Base-by-base conservation (phyloP, 2,888 invertebrate species). In the Aphodius sticticus region DNA sequence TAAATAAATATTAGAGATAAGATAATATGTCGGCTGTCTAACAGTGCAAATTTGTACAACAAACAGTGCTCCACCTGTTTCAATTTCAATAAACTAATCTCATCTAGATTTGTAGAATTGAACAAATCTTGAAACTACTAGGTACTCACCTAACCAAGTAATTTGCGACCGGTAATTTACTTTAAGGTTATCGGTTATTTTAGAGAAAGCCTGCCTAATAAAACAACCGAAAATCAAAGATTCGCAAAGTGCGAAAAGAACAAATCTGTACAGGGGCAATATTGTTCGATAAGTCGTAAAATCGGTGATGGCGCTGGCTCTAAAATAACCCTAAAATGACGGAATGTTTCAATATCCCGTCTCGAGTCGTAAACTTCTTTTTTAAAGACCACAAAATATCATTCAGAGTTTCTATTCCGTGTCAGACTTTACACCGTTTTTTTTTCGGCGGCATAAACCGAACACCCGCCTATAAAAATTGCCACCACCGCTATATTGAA, bases 281-380 rank as follows among this genome's bases (percentile, higher is more conserved):
- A 53, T 53, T 53, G 53, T 53, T 53, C 53, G 53, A 53, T 53
- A 53, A 53, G 53, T 53, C 53, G 53, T 53, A 53, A 53, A 53
- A 0, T 53, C 1, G 53, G 53, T 12, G 2, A 53, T 53, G 26
- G 26, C 26, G 26, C 26, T 26, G 26, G 26, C 26, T 26, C 2
- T 26, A 53, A 53, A 53, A 53, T 53, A 53, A 53, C 53, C 53
- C 53, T 53, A 53, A 53, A 53, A 53, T 53, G 53, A 53, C 53
- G 53, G 12, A 53, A 53, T 53, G 53, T 53, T 53, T 53, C 53
- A 53, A 53, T 53, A 53, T 53, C 53, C 53, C 53, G 53, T 53
- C 53, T 53, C 53, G 53, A 1, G 53, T 53, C 53, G 53, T 53
- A 53, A 53, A 53, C 7, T 53, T 7, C 53, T 53, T 53, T 53